These are phyloP conservation scores for Bos javanicus DNA, from an alignment of 2,113 vertebrate genomes.

Conservation along the genomic window DNA sequence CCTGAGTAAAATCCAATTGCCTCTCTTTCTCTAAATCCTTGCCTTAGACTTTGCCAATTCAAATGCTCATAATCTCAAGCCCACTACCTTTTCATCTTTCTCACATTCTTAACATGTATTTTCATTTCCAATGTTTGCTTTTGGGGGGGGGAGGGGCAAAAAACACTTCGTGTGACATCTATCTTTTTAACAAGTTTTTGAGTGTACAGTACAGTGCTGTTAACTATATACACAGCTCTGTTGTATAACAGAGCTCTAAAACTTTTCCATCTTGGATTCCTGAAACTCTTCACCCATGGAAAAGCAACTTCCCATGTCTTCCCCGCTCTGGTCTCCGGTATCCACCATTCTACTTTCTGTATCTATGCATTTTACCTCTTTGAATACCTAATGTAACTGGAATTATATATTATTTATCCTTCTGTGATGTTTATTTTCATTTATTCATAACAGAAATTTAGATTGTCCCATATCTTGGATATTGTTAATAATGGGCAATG, in stretches of 20 bases:
- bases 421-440: background rate
- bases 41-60: background rate
- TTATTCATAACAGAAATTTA: background rate
- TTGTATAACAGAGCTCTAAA: background rate
- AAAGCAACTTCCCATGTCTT: background rate
- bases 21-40: background rate
- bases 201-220: background rate
- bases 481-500: background rate
- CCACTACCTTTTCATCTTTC: background rate
- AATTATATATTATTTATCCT: background rate
- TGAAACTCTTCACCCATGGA: background rate
- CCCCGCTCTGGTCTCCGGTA: background rate
- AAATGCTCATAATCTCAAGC: background rate
- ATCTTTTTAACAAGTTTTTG: background rate
- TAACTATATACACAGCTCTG: background rate
- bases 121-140: background rate
- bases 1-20: background rate
- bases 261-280: background rate
- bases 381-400: background rate
- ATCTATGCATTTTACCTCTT: background rate
- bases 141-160: background rate
- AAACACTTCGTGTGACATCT: background rate
- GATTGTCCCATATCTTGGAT: background rate
- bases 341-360: background rate
- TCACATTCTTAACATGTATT: background rate